Conservation (phyloP, 2,888 invertebrate genomes). For the Nomada ruficornis region DNA sequence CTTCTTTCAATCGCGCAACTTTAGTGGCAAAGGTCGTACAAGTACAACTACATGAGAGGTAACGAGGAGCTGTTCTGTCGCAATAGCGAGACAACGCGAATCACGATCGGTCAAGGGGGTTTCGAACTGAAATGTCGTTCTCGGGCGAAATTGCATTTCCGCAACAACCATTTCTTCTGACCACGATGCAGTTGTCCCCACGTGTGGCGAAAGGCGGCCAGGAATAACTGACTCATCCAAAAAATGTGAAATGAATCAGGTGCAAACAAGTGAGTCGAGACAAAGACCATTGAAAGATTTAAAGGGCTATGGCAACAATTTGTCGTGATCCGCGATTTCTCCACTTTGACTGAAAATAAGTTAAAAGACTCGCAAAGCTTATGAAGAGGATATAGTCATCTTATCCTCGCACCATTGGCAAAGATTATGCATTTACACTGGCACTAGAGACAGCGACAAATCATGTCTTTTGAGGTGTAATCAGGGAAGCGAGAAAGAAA, state of each 20-base stretch:
- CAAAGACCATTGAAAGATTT: background rate
- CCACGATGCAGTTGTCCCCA: conserved; percentile 3
- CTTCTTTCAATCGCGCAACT: conserved; percentile 61
- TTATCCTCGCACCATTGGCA: background rate
- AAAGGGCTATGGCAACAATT: background rate
- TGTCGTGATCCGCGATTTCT: background rate
- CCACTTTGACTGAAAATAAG: background rate
- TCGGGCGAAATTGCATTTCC: conserved; percentile 65
- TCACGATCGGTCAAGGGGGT: conserved; percentile 70
- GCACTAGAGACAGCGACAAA: background rate
- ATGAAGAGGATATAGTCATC: too few relatives aligned
- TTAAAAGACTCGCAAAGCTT: too few relatives aligned
- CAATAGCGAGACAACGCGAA: conserved; percentile 63
- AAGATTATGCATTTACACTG: background rate
- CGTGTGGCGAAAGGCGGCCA: background rate
- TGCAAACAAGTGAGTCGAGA: background rate
- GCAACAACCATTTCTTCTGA: conserved; percentile 40
- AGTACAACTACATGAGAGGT: conserved; percentile 65
- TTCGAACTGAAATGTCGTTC: conserved; percentile 61
- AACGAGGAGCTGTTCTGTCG: conserved; percentile 62
- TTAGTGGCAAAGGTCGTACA: conserved; percentile 65
- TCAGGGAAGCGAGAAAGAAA: background rate
- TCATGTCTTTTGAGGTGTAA: background rate
- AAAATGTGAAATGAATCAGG: background rate
- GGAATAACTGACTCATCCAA: background rate